phyloP scores from a whole-genome alignment of 2,888 invertebrate species.

The Clunio marinus region DNA sequence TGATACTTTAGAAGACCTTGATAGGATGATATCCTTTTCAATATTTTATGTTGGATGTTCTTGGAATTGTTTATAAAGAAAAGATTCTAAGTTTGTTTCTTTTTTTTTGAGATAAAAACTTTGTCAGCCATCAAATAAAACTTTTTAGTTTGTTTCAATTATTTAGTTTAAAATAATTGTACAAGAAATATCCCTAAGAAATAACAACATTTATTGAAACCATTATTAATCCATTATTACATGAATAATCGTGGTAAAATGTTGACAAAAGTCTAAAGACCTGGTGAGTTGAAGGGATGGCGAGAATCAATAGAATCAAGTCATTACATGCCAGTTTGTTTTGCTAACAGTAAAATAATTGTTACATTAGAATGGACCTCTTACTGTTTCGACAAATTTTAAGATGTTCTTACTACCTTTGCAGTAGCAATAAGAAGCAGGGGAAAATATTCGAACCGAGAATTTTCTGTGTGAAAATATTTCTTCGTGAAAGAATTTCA shows the following conservation, averaged over 20 bases:
- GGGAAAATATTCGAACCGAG: not conserved
- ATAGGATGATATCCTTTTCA: conserved; percentile 24
- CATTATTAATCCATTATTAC: conserved; percentile 35
- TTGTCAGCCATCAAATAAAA: not conserved
- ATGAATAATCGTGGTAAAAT: conserved; percentile 32
- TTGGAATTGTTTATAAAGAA: not conserved
- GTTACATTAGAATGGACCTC: conserved; percentile 35
- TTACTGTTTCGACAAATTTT: conserved; percentile 16
- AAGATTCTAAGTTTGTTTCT: no score
- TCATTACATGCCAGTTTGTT: conserved; percentile 34
- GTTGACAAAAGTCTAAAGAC: conserved; percentile 16
- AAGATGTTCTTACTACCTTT: not conserved
- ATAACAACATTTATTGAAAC: conserved; percentile 21
- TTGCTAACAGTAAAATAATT: conserved; percentile 25
- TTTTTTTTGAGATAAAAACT: no score
- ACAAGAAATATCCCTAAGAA: no score
- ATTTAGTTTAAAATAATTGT: no score
- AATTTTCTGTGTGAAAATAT: conserved; percentile 34
- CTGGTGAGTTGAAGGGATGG: conserved; percentile 13
- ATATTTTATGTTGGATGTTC: not conserved
- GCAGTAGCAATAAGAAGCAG: not conserved
- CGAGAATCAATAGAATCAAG: conserved; percentile 16
- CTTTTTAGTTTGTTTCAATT: not conserved
- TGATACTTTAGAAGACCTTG: conserved; percentile 27
- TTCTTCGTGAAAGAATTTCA: not conserved